Conservation (phyloP, 2,888 invertebrate species). For the Chloroclysta siterata region DNA sequence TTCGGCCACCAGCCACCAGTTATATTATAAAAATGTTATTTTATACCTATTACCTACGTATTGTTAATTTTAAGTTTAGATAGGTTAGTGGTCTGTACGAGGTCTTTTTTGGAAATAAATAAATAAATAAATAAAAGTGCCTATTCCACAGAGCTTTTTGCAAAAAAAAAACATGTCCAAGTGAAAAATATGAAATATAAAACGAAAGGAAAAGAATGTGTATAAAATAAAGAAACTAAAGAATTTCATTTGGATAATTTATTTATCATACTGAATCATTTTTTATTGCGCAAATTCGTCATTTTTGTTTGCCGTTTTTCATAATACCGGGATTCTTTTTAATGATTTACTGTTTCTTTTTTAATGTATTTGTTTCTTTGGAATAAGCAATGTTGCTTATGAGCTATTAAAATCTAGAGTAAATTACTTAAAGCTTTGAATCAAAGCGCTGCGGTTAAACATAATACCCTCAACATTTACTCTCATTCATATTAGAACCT, state of each 20-base stretch:
- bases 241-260: background rate
- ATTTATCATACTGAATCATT: background rate
- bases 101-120: too few relatives aligned
- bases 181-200: background rate
- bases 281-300: too few relatives aligned
- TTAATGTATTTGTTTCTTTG: background rate
- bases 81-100: too few relatives aligned
- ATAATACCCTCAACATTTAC: conserved; percentile 13
- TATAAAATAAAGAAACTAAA: background rate
- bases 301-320: background rate
- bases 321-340: too few relatives aligned
- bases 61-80: too few relatives aligned
- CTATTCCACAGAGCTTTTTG: background rate
- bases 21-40: too few relatives aligned
- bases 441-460: background rate
- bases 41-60: too few relatives aligned
- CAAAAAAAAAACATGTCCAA: background rate
- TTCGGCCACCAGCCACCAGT: too few relatives aligned
- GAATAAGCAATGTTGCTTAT: background rate
- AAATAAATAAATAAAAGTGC: too few relatives aligned
- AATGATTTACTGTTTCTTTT: too few relatives aligned
- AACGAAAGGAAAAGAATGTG: background rate
- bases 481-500: background rate
- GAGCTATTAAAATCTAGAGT: conserved; percentile 7
- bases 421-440: conserved; percentile 5